Evolutionary conservation across 2,797 vertebrate species (phyloP).

Genomic region (Arrhamphus sclerolepis): DNA sequence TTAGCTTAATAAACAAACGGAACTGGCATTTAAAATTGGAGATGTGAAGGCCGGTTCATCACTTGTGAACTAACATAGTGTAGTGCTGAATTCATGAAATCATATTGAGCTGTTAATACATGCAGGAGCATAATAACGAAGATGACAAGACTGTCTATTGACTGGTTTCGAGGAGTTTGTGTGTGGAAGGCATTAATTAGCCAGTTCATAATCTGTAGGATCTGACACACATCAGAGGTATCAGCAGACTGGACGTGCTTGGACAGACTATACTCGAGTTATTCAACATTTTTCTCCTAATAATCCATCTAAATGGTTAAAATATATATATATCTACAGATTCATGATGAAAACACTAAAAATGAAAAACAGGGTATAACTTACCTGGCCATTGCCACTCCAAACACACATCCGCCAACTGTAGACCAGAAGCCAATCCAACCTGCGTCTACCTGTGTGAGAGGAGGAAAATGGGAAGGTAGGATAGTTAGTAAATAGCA

Average conservation of each 20-base stretch:
- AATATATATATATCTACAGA: not conserved
- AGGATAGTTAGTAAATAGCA: slow-evolving; percentile 11
- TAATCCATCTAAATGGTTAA: not conserved
- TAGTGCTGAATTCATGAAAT: not conserved
- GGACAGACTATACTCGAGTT: not conserved
- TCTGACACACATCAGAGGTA: slow-evolving; percentile 11
- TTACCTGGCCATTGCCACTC: slow-evolving; percentile 95
- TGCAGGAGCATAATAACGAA: slow-evolving; percentile 3
- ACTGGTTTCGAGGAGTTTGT: not conserved
- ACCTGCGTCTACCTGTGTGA: slow-evolving; percentile 92
- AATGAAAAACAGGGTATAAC: not conserved
- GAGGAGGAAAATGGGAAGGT: slow-evolving; percentile 5
- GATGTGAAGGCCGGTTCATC: not conserved
- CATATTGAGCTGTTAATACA: not conserved
- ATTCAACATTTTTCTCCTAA: not conserved
- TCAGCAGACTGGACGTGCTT: not conserved
- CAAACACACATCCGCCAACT: slow-evolving; percentile 94
- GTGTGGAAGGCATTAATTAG: slow-evolving; percentile 12
- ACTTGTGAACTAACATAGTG: not conserved
- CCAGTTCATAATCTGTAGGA: not conserved
- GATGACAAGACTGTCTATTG: slow-evolving; percentile 5
- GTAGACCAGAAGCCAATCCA: slow-evolving; percentile 99
- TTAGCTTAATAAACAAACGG: slow-evolving; percentile 34
- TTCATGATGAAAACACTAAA: not conserved
- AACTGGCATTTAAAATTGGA: slow-evolving; percentile 32